Conservation (phyloP, 53 echinoderm and acorn worm species). For the Paracentrotus lividus region DNA sequence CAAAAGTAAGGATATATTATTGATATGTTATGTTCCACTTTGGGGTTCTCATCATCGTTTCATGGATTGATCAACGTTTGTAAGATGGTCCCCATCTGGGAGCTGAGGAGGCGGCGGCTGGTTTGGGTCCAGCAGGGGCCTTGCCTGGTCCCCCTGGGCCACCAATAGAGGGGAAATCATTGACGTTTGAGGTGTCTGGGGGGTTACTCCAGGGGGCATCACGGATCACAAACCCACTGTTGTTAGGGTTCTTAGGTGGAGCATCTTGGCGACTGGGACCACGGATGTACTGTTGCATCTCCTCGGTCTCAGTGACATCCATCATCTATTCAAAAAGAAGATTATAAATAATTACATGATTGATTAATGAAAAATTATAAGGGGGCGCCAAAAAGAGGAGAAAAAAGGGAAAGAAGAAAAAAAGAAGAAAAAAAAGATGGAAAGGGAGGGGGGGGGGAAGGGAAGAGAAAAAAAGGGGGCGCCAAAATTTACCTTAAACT, state of each 20-base stretch:
- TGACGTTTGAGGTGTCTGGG: slow-evolving; percentile 91
- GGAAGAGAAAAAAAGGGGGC: too few relatives aligned
- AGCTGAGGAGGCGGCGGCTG: slow-evolving; percentile 18
- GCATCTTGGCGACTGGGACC: slow-evolving; percentile 82
- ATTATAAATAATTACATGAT: too few relatives aligned
- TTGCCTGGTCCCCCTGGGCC: slow-evolving; percentile 52
- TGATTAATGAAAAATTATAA: too few relatives aligned
- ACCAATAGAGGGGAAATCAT: slow-evolving; percentile 94
- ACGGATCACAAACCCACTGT: slow-evolving; percentile 81
- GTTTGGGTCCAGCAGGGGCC: not conserved
- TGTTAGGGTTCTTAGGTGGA: slow-evolving; percentile 16
- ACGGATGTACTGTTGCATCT: slow-evolving; percentile 85
- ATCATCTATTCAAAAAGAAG: slow-evolving; percentile 74
- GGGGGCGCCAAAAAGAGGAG: too few relatives aligned
- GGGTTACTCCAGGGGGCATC: slow-evolving; percentile 96
- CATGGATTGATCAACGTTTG: slow-evolving; percentile 53
- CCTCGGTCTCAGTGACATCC: slow-evolving; percentile 85
- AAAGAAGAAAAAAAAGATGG: too few relatives aligned
- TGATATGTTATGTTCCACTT: not conserved
- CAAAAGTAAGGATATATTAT: not conserved
- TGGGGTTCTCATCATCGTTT: not conserved
- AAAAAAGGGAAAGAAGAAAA: too few relatives aligned
- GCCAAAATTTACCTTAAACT: too few relatives aligned
- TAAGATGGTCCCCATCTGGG: slow-evolving; percentile 75
- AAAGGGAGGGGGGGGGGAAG: too few relatives aligned